Evolutionary conservation across 2,888 invertebrate species (phyloP).

Genomic region (Choreutis nemorana): DNA sequence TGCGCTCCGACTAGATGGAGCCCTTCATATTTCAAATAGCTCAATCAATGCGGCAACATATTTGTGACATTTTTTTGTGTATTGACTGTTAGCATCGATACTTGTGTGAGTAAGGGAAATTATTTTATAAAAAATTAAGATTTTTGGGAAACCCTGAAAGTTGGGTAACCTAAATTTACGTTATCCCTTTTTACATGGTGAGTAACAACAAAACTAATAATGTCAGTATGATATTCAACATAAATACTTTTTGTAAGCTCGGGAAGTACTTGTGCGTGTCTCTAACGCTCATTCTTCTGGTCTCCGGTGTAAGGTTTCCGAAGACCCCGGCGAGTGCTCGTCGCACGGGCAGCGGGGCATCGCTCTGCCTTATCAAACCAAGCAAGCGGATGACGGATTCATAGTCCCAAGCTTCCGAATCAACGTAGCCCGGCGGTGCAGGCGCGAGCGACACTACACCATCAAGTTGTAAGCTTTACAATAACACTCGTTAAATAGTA

Average conservation of each 20-base stretch:
- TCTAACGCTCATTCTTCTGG: conserved; percentile 15
- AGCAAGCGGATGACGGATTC: conserved; percentile 28
- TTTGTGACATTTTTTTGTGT: background rate
- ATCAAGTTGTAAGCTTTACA: background rate
- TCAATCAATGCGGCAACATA: too few species aligned
- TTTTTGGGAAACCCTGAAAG: too few species aligned
- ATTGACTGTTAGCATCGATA: background rate
- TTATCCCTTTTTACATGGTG: background rate
- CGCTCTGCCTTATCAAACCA: conserved; percentile 20
- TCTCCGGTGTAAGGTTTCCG: conserved; percentile 14
- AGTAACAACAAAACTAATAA: background rate
- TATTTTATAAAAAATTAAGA: too few species aligned
- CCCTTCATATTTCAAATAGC: too few species aligned
- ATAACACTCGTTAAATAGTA: background rate
- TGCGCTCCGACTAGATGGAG: too few species aligned
- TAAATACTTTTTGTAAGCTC: conserved; percentile 19
- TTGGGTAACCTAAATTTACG: background rate
- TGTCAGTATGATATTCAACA: background rate
- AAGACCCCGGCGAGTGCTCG: too few species aligned
- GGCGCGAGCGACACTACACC: conserved; percentile 19
- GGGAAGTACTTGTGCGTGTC: conserved; percentile 28
- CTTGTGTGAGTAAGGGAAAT: background rate
- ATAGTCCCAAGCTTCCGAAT: conserved; percentile 26
- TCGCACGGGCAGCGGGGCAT: conserved; percentile 17
- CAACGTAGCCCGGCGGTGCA: conserved; percentile 24